These are phyloP conservation scores for Latheticus oryzae DNA, from an alignment of 2,888 invertebrate genomes.

Conservation along the genomic window DNA sequence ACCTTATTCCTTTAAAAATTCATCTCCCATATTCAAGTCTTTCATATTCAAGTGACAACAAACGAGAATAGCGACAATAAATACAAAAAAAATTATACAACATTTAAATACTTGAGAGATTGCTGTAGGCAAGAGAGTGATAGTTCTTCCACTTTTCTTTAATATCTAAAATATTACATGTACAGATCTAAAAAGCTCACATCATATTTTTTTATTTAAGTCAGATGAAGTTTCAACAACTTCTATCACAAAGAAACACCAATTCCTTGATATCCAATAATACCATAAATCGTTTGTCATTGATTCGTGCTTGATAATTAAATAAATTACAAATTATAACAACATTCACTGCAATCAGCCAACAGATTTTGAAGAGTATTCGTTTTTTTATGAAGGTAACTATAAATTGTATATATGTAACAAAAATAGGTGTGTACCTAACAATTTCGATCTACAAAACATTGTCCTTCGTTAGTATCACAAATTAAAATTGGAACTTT, in stretches of 20 bases:
- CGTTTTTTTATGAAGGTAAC: not conserved
- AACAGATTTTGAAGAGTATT: conserved; percentile 22
- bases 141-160: conserved; percentile 27
- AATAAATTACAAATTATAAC: no score
- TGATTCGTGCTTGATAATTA: not conserved
- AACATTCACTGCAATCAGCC: no score
- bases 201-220: conserved; percentile 26
- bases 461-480: conserved; percentile 22
- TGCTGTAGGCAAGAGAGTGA: conserved; percentile 40
- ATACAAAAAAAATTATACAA: conserved; percentile 30
- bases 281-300: conserved; percentile 18
- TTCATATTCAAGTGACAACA: conserved; percentile 11
- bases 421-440: conserved; percentile 29
- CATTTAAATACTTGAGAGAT: conserved; percentile 20
- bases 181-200: conserved; percentile 41
- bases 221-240: conserved; percentile 36
- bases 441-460: conserved; percentile 26
- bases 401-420: conserved; percentile 18
- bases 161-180: conserved; percentile 37
- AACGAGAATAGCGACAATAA: conserved; percentile 20
- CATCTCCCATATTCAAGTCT: no score
- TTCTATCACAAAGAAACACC: conserved; percentile 46
- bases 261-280: conserved; percentile 42
- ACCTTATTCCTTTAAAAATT: conserved; percentile 24
- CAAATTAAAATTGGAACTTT: conserved; percentile 31